Evolutionary conservation across 2,888 invertebrate species (phyloP).

Genomic region (Allygus modestus): DNA sequence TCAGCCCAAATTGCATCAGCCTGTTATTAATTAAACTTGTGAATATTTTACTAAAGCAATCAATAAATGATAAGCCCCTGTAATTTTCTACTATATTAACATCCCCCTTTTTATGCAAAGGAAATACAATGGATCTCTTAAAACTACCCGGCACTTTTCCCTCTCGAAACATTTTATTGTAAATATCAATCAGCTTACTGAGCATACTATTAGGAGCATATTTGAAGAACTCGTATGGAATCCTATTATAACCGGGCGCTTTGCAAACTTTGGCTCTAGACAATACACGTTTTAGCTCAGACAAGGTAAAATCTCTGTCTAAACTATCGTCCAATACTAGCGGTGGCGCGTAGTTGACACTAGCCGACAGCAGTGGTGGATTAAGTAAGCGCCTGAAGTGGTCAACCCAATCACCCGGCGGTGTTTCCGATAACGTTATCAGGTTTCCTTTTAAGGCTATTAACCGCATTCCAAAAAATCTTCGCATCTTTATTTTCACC

Average conservation of each 20-base stretch:
- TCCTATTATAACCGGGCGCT: conserved; percentile 45
- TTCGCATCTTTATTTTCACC: neutral
- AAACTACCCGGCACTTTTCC: neutral
- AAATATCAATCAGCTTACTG: conserved; percentile 2
- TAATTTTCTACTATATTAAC: conserved; percentile 44
- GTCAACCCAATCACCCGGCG: conserved; percentile 6
- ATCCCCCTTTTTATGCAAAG: conserved; percentile 61
- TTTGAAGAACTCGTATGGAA: conserved; percentile 42
- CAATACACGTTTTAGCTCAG: conserved; percentile 24
- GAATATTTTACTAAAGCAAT: conserved; percentile 56
- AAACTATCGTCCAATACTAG: conserved; percentile 1
- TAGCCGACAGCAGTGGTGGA: neutral
- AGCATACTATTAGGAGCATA: conserved; percentile 2
- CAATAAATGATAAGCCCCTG: conserved; percentile 61
- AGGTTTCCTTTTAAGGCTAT: conserved; percentile 1
- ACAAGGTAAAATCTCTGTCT: conserved; percentile 26
- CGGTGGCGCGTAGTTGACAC: neutral
- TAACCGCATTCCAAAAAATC: neutral
- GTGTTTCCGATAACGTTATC: neutral
- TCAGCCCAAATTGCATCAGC: conserved; percentile 59
- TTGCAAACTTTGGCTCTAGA: conserved; percentile 34
- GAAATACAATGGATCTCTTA: conserved; percentile 53
- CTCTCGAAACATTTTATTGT: conserved; percentile 15
- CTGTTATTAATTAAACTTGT: conserved; percentile 55
- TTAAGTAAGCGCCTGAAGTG: conserved; percentile 1